These are phyloP conservation scores for Melangyna quadrimaculata DNA, from an alignment of 2,888 invertebrate species.

Conservation along the genomic window DNA sequence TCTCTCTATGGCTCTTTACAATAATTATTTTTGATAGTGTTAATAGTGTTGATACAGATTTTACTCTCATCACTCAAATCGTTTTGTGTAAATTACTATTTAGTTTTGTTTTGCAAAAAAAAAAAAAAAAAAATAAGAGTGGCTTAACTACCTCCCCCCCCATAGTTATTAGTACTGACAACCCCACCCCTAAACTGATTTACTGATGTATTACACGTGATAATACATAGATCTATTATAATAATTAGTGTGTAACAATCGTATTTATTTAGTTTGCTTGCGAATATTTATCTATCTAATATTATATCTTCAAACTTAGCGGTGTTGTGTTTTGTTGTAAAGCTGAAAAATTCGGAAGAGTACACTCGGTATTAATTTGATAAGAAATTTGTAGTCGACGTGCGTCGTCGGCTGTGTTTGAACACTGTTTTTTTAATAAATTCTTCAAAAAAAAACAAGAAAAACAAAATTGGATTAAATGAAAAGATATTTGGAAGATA, in stretches of 20 bases:
- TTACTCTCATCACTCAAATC: conserved; percentile 14
- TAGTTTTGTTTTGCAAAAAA: not conserved
- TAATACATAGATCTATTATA: conserved; percentile 44
- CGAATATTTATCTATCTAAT: conserved; percentile 37
- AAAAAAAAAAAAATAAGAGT: not conserved
- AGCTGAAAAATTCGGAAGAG: conserved; percentile 1
- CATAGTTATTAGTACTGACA: not conserved
- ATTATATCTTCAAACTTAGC: conserved; percentile 28
- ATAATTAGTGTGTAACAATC: conserved; percentile 59
- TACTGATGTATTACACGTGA: conserved; percentile 46
- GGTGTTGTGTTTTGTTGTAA: conserved; percentile 17
- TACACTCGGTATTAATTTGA: conserved; percentile 37
- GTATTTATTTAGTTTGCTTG: conserved; percentile 49
- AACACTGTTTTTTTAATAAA: conserved; percentile 24
- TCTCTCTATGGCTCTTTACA: conserved; percentile 33
- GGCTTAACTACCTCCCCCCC: not conserved
- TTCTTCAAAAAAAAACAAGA: conserved; percentile 43
- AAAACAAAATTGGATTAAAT: conserved; percentile 64
- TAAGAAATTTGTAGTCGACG: conserved; percentile 48
- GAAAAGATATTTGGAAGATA: conserved; percentile 67
- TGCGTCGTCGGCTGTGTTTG: conserved; percentile 9
- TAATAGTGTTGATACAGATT: conserved; percentile 58
- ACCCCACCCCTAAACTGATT: conserved; percentile 33
- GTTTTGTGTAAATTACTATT: conserved; percentile 39
- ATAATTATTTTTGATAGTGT: conserved; percentile 46